These are phyloP conservation scores for Darevskia mixta DNA, from an alignment of 2,797 vertebrate genomes.

Conservation along the genomic window DNA sequence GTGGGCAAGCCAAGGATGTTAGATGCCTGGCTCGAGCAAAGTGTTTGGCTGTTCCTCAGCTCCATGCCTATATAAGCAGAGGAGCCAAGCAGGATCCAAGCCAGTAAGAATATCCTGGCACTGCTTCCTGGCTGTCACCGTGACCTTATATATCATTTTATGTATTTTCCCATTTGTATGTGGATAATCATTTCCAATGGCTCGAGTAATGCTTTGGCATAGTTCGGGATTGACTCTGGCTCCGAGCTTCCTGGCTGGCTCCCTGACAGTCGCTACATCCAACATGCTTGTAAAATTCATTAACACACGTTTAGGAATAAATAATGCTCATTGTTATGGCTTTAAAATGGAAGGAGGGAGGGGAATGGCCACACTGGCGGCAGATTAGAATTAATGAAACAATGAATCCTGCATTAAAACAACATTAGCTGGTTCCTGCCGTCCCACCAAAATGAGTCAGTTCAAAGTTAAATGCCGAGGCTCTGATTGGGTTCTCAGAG, in stretches of 20 bases:
- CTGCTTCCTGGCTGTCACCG: constrained; percentile 67
- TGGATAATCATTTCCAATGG: constrained; percentile 70
- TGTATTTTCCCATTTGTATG: constrained; percentile 62
- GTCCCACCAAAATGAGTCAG: background rate
- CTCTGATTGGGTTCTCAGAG: constrained; percentile 6
- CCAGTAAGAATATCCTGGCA: constrained; percentile 74
- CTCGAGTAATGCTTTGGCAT: constrained; percentile 66
- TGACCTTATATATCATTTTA: constrained; percentile 78
- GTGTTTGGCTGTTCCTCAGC: constrained; percentile 56
- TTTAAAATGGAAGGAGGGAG: constrained; percentile 22
- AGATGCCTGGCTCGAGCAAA: constrained; percentile 62
- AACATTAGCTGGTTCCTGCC: background rate
- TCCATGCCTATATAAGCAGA: constrained; percentile 48
- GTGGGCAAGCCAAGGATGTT: constrained; percentile 69
- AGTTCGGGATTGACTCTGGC: constrained; percentile 53
- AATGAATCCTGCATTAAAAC: constrained; percentile 14
- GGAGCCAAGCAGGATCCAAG: constrained; percentile 59
- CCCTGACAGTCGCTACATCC: constrained; percentile 45
- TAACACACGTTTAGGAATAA: constrained; percentile 60
- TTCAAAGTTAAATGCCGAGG: background rate
- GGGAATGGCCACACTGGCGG: constrained; percentile 2
- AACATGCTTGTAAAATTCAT: constrained; percentile 59
- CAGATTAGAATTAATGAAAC: constrained; percentile 41
- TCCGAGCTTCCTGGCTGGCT: constrained; percentile 52
- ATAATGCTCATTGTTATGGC: constrained; percentile 48